A percentile compares a stretch with the other conserved stretches of the same genome.
phyloP scores from a whole-genome alignment of 2,113 vertebrate genomes.

The Oreochromis aureus region DNA sequence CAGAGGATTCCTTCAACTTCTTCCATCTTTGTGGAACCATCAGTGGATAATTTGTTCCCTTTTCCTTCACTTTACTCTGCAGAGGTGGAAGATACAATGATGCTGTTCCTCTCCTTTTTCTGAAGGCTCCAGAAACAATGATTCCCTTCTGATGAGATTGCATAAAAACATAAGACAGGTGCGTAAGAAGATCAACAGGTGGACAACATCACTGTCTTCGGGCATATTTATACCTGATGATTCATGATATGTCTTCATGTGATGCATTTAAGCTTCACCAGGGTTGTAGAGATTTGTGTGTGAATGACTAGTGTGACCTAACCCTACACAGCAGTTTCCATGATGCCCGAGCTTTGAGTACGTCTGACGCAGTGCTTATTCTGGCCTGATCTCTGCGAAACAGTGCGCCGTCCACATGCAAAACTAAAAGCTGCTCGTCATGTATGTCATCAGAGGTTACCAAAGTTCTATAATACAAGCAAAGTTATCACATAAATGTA shows the following conservation, averaged over 20 bases:
- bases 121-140: neutral
- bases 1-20: neutral
- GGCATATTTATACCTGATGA: neutral
- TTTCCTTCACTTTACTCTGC: neutral
- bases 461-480: neutral
- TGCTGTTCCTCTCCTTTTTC: neutral
- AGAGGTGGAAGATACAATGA: neutral
- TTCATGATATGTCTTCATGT: neutral
- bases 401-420: neutral
- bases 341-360: neutral
- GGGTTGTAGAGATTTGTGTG: neutral
- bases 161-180: neutral
- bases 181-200: neutral
- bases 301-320: neutral
- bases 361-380: slow-evolving; percentile 2
- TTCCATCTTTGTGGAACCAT: neutral
- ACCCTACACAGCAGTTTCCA: slow-evolving; percentile 5
- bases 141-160: neutral
- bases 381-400: neutral
- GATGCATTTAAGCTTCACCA: neutral
- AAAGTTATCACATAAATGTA: neutral
- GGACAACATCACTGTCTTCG: neutral
- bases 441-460: neutral
- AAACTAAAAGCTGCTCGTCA: neutral
- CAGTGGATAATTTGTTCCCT: neutral